Conservation (phyloP, 2,797 vertebrate genomes). For the Jordanella pulchra region DNA sequence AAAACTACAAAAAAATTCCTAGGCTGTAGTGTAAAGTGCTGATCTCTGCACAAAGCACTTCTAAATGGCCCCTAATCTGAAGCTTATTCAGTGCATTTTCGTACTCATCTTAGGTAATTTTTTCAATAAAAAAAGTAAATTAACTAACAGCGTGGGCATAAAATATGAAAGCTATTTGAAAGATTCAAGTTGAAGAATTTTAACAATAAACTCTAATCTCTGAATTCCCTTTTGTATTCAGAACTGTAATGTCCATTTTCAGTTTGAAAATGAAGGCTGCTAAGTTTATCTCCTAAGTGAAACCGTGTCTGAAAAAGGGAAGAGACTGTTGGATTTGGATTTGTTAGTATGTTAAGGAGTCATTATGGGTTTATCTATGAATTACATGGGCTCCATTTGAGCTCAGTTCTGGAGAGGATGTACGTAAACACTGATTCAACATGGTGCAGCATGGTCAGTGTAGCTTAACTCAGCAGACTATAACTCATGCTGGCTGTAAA, state of each 20-base stretch:
- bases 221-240: background rate
- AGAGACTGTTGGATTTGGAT: background rate
- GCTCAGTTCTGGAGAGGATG: background rate
- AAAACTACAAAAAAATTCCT: background rate
- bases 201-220: background rate
- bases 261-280: background rate
- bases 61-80: background rate
- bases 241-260: background rate
- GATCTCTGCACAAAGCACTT: background rate
- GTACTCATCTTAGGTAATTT: background rate
- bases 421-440: background rate
- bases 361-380: background rate
- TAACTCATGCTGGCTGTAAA: background rate
- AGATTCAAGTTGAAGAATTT: background rate
- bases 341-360: background rate
- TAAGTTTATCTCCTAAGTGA: background rate
- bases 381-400: background rate
- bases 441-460: background rate
- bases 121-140: background rate
- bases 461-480: slow-evolving; percentile 6
- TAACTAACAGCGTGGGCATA: background rate
- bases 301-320: background rate
- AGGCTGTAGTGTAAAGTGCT: background rate
- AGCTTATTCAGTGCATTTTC: background rate
- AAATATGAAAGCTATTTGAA: background rate